These are phyloP conservation scores for Callocephalon fimbriatum DNA, from an alignment of 2,113 vertebrate species.

Conservation along the genomic window DNA sequence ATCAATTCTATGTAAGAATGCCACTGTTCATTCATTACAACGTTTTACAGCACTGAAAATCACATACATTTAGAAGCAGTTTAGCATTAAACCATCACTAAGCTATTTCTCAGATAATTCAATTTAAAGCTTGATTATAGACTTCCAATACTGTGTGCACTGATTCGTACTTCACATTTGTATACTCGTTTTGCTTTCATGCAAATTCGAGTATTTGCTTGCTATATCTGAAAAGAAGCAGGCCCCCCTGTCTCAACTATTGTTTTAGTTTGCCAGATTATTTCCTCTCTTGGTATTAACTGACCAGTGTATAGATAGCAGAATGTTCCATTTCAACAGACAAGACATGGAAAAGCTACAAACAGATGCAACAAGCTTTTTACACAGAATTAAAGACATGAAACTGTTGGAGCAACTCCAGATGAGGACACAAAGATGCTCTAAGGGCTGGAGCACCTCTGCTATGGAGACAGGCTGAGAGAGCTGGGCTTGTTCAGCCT, in stretches of 20 bases:
- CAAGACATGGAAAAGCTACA: rapidly evolving
- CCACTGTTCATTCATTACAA: rapidly evolving
- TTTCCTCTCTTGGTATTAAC: background rate
- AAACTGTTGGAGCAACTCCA: background rate
- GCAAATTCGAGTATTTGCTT: background rate
- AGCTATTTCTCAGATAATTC: rapidly evolving
- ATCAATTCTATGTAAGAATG: rapidly evolving
- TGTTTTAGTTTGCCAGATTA: background rate
- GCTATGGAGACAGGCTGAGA: background rate
- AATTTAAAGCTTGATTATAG: rapidly evolving
- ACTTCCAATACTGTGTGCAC: rapidly evolving
- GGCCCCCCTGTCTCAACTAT: rapidly evolving
- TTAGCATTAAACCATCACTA: rapidly evolving
- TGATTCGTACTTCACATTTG: background rate
- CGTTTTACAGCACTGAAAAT: background rate
- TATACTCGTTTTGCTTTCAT: background rate
- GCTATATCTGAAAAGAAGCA: background rate
- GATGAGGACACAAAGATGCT: rapidly evolving
- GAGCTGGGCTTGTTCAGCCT: background rate
- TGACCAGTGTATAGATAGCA: background rate
- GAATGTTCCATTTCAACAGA: background rate
- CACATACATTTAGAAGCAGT: rapidly evolving
- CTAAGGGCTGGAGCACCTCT: background rate
- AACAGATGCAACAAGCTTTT: rapidly evolving
- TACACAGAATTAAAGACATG: rapidly evolving